These are phyloP conservation scores for Caranx ignobilis DNA, from an alignment of 2,113 vertebrate genomes.

Conservation along the genomic window DNA sequence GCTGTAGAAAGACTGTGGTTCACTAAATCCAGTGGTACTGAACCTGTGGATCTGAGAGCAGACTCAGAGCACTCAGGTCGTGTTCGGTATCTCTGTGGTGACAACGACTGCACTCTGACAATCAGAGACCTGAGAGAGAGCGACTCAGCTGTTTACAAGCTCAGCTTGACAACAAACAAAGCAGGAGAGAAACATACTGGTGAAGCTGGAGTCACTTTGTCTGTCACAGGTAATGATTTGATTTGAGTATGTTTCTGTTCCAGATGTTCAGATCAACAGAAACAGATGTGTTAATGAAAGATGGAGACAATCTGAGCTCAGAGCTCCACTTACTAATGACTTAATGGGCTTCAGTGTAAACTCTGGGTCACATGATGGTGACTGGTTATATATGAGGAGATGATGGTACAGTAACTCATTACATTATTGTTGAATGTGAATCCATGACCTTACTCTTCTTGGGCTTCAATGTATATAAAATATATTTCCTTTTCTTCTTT, in stretches of 20 bases:
- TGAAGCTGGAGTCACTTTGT: constrained; percentile 4
- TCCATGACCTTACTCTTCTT: too few relatives aligned
- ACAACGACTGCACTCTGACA: background rate
- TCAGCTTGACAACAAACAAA: constrained; percentile 30
- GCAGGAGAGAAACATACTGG: background rate
- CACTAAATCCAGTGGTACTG: background rate
- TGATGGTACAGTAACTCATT: too few relatives aligned
- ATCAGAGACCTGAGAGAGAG: constrained; percentile 37
- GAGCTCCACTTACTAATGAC: too few relatives aligned
- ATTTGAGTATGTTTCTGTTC: background rate
- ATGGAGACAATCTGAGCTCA: too few relatives aligned
- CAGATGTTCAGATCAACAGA: background rate
- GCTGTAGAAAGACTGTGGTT: background rate
- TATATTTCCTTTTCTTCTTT: too few relatives aligned
- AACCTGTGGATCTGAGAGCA: background rate
- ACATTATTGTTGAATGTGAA: too few relatives aligned
- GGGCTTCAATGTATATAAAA: too few relatives aligned
- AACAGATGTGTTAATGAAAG: too few relatives aligned
- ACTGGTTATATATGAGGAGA: too few relatives aligned
- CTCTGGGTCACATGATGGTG: too few relatives aligned
- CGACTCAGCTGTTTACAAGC: constrained; percentile 44
- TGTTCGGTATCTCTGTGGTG: accelerated
- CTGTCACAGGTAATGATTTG: constrained; percentile 34
- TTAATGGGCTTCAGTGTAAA: too few relatives aligned
- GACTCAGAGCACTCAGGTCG: constrained; percentile 2